Evolutionary conservation across 2,797 vertebrate species (phyloP), one percentile per base, ranked within the genome.

Genomic region (Diplodus sargus): DNA sequence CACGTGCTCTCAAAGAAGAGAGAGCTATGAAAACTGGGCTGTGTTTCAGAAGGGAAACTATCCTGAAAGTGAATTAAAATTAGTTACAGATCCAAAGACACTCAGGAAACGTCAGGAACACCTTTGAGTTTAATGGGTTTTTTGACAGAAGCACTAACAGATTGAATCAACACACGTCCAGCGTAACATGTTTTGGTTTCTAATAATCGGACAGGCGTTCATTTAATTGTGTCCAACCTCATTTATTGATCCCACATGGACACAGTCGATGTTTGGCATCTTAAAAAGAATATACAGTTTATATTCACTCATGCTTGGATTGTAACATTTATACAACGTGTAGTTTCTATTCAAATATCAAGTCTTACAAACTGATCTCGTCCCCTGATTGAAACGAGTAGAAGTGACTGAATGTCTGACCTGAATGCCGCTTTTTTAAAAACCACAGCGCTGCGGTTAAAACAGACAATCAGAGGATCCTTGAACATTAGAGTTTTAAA

Each of bases 401-500:
- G 30, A 48, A 80, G 43, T 70, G 54, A 74, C 73, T 81, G 23
- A 74, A 72, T 54, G 69, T 82, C 67, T 70, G 79, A 87, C 79
- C 78, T 54, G 60, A 67, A 80, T 78, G 13, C 73, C 66, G 66
- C 64, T 84, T 28, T 28, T 39, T 53, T 52, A 42, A 6, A 69
- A 85, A 57, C 72, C 61, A 53, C 76, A 49, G 12, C 1, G 4
- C 65, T 76, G 85, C 56, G 82, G 86, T 68, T 61, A 15, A 78
- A 83, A 66, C 60, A 80, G 70, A 79, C 51, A 67, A 49, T 58
- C 42, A 4, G 25, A 63, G n/a, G 45, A 52, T 82, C 81, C 62
- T 58, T 49, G 48, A 76, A 80, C 78, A 72, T 84, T 76, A 65
- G 58, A 71, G 70, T 87, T 84, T 84, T 82, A 76, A 86, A 79